These are phyloP conservation scores for Emmelina monodactyla DNA, from an alignment of 2,888 invertebrate species.

Conservation along the genomic window DNA sequence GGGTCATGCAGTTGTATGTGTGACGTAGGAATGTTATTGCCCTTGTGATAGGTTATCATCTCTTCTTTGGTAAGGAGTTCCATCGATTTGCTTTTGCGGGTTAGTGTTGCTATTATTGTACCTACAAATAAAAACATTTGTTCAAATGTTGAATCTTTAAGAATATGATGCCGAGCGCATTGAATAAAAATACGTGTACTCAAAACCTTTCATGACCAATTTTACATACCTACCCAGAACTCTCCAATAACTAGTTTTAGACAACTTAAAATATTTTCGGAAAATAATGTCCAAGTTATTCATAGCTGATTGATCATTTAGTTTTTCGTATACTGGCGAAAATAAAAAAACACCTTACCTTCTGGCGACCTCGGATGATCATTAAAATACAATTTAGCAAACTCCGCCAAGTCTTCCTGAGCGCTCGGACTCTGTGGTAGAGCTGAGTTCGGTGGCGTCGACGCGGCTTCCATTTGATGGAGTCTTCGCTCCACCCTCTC, in stretches of 20 bases:
- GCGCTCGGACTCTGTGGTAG: slow-evolving; percentile 61
- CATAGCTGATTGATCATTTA: no score
- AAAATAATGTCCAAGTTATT: no score
- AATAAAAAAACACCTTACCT: slow-evolving; percentile 64
- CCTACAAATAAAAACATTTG: slow-evolving; percentile 24
- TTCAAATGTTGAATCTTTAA: neutral
- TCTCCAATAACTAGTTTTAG: neutral
- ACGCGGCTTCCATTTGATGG: slow-evolving; percentile 75
- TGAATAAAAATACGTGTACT: no score
- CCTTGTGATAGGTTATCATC: slow-evolving; percentile 90
- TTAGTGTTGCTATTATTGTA: slow-evolving; percentile 86
- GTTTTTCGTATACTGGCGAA: no score
- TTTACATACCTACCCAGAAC: neutral
- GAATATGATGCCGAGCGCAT: no score
- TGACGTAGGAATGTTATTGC: slow-evolving; percentile 88
- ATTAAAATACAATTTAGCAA: slow-evolving; percentile 94
- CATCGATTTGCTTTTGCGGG: slow-evolving; percentile 79
- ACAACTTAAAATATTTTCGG: no score
- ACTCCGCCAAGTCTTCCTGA: slow-evolving; percentile 86
- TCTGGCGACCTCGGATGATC: slow-evolving; percentile 86
- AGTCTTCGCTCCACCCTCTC: slow-evolving; percentile 86
- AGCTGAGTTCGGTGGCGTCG: slow-evolving; percentile 28
- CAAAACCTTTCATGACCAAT: neutral
- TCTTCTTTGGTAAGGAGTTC: slow-evolving; percentile 89
- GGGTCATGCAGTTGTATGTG: slow-evolving; percentile 96